These are phyloP conservation scores for Gambusia yucatana DNA, from an alignment of 2,797 vertebrate genomes.

Conservation along the genomic window DNA sequence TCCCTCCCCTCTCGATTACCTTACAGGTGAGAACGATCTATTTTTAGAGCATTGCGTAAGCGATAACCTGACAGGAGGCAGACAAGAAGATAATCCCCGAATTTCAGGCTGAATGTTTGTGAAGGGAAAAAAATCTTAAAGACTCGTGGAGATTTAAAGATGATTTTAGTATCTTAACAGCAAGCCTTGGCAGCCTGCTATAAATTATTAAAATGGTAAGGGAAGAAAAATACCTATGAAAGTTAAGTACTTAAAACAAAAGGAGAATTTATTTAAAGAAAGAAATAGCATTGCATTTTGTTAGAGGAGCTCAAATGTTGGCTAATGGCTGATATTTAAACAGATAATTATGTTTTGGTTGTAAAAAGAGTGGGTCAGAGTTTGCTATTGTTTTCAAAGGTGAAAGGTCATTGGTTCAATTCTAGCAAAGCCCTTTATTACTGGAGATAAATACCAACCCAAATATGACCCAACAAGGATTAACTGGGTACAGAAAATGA, in stretches of 20 bases:
- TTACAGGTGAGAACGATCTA: conserved; percentile 65
- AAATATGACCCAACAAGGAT: not conserved
- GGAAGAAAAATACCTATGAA: not conserved
- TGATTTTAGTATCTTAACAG: conserved; percentile 18
- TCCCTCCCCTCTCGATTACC: conserved; percentile 22
- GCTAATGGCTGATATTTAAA: not conserved
- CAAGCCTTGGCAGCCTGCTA: not conserved
- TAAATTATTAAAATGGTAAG: conserved; percentile 4
- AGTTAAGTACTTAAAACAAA: not conserved
- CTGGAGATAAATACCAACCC: not conserved
- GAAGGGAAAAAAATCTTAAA: conserved; percentile 9
- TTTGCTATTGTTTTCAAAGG: not conserved
- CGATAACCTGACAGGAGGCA: conserved; percentile 43
- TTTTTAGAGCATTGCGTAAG: conserved; percentile 63
- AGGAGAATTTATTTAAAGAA: not conserved
- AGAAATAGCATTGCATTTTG: not conserved
- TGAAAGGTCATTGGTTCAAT: not conserved
- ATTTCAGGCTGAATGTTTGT: conserved; percentile 18
- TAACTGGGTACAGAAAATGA: not conserved
- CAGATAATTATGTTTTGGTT: not conserved
- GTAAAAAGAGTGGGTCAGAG: not conserved
- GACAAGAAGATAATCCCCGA: conserved; percentile 24
- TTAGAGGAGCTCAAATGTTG: not conserved
- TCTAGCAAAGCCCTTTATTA: not conserved
- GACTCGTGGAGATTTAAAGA: conserved; percentile 30